These are phyloP conservation scores for Cryptocheilus praepositus DNA, from an alignment of 2,888 invertebrate species.

Conservation along the genomic window DNA sequence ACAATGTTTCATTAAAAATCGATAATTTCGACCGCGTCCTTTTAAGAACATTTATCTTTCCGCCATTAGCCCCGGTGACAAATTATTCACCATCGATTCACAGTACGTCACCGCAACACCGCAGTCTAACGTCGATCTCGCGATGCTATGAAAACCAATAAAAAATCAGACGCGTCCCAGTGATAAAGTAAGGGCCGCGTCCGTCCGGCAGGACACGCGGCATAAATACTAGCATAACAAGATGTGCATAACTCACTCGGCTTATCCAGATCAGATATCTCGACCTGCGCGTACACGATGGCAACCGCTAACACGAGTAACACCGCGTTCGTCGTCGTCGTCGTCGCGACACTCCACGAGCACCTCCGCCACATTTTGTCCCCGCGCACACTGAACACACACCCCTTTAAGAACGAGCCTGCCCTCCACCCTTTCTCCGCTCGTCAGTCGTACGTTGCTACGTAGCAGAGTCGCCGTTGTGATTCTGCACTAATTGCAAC, in stretches of 20 bases:
- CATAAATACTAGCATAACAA: conserved; percentile 26
- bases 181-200: too few species aligned
- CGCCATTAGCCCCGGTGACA: too few species aligned
- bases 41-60: too few species aligned
- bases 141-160: not conserved
- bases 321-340: conserved; percentile 41
- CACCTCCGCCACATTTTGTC: conserved; percentile 66
- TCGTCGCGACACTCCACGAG: conserved; percentile 62
- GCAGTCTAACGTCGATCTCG: not conserved
- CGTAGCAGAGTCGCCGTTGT: conserved; percentile 48
- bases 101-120: too few species aligned
- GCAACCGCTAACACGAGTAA: conserved; percentile 62
- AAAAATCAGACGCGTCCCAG: too few species aligned
- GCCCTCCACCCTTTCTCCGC: conserved; percentile 31
- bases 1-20: too few species aligned
- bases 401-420: conserved; percentile 15
- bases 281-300: conserved; percentile 60
- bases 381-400: conserved; percentile 41
- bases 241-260: conserved; percentile 65
- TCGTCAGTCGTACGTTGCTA: conserved; percentile 32
- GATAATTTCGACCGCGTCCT: too few species aligned
- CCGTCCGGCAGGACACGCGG: not conserved
- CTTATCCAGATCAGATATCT: conserved; percentile 70
- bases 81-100: too few species aligned
- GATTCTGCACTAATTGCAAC: conserved; percentile 57